Evolutionary conservation across 2,888 invertebrate genomes (phyloP).

Genomic region (Stenolophus ochropezus): DNA sequence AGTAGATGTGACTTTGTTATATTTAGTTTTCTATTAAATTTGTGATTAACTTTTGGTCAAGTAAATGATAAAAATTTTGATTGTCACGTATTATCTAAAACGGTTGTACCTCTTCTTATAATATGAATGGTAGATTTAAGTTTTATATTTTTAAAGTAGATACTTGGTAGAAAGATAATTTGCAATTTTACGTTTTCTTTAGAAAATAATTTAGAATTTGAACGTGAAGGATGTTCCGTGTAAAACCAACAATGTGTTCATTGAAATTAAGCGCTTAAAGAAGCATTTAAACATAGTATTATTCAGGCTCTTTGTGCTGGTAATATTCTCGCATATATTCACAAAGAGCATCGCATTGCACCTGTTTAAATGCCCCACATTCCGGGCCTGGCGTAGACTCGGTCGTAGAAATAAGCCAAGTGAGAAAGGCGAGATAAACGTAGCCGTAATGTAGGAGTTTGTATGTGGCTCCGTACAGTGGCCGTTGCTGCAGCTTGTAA

Average conservation of each 20-base stretch:
- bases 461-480: background rate
- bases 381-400: background rate
- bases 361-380: background rate
- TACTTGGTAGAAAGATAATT: no score
- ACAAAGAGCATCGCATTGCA: background rate
- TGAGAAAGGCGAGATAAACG: conserved; percentile 27
- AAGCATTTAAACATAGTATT: background rate
- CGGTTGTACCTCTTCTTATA: no score
- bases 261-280: background rate
- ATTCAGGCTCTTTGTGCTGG: background rate
- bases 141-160: no score
- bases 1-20: no score
- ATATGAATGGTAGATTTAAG: no score
- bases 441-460: background rate
- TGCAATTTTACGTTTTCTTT: no score
- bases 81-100: no score
- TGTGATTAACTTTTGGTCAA: no score
- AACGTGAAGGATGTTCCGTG: no score
- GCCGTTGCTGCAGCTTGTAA: background rate
- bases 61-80: no score
- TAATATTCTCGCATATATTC: background rate
- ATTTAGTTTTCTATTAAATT: no score
- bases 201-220: no score
- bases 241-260: background rate
- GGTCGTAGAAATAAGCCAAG: conserved; percentile 14